phyloP scores from a whole-genome alignment of 2,888 invertebrate species.

The Mythimna albipuncta region DNA sequence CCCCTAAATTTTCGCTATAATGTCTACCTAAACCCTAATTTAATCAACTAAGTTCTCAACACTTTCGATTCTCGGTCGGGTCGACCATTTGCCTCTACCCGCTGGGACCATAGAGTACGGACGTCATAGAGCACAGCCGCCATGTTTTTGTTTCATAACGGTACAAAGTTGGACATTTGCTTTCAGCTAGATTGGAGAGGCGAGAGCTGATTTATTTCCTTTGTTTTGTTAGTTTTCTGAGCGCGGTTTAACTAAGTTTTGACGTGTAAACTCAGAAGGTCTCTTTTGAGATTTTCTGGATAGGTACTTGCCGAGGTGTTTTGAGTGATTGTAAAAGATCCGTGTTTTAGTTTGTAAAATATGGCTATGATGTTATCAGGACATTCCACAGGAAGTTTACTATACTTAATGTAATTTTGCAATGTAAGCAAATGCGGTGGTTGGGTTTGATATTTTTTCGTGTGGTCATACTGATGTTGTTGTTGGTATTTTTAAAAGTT shows the following conservation, averaged over 20 bases:
- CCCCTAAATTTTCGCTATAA: neutral
- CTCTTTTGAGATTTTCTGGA: neutral
- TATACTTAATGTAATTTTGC: too few species aligned
- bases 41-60: slow-evolving; percentile 1
- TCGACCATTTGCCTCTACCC: neutral
- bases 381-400: neutral
- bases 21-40: neutral
- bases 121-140: slow-evolving; percentile 5
- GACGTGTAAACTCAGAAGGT: slow-evolving; percentile 3
- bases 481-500: too few species aligned
- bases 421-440: too few species aligned
- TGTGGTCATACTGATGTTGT: too few species aligned
- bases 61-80: neutral
- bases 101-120: neutral
- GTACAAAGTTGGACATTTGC: slow-evolving; percentile 11
- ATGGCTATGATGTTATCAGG: neutral
- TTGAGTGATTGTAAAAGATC: slow-evolving; percentile 18
- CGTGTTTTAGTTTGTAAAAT: neutral
- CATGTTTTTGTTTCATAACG: slow-evolving; percentile 24
- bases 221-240: slow-evolving; percentile 35
- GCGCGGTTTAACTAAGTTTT: slow-evolving; percentile 9
- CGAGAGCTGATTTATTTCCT: slow-evolving; percentile 24
- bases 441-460: too few species aligned
- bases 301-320: neutral
- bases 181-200: slow-evolving; percentile 36